Conservation (phyloP, 2,113 vertebrate genomes). For the Urocolius indicus region DNA sequence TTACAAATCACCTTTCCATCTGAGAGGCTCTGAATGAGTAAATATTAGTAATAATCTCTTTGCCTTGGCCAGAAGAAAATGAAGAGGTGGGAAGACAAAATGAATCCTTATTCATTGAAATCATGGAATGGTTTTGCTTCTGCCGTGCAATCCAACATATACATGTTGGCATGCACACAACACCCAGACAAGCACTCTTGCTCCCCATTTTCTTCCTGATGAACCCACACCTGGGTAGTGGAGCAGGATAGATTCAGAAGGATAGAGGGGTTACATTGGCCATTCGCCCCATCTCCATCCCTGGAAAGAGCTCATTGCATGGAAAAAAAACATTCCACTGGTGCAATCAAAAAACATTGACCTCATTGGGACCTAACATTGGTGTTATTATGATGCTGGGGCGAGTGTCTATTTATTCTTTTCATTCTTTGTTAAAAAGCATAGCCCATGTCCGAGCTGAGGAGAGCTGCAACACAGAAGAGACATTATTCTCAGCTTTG, state of each 20-base stretch:
- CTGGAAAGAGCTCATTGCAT: background rate
- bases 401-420: constrained; percentile 61
- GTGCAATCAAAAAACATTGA: constrained; percentile 3
- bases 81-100: background rate
- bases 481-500: constrained; percentile 74
- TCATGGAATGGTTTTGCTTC: background rate
- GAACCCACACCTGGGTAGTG: background rate
- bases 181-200: background rate
- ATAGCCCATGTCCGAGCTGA: constrained; percentile 59
- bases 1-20: background rate
- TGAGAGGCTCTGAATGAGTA: background rate
- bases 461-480: constrained; percentile 67
- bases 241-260: background rate
- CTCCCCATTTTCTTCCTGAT: background rate
- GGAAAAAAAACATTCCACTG: background rate
- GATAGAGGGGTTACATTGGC: background rate
- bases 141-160: background rate
- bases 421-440: constrained; percentile 75
- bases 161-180: background rate
- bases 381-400: constrained; percentile 9
- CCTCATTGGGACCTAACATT: constrained; percentile 13
- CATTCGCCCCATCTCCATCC: background rate
- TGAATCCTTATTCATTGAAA: background rate
- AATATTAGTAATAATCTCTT: background rate
- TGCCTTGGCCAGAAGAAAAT: background rate